These are phyloP conservation scores for Climacteris rufus DNA, from an alignment of 2,113 vertebrate species.

Conservation along the genomic window DNA sequence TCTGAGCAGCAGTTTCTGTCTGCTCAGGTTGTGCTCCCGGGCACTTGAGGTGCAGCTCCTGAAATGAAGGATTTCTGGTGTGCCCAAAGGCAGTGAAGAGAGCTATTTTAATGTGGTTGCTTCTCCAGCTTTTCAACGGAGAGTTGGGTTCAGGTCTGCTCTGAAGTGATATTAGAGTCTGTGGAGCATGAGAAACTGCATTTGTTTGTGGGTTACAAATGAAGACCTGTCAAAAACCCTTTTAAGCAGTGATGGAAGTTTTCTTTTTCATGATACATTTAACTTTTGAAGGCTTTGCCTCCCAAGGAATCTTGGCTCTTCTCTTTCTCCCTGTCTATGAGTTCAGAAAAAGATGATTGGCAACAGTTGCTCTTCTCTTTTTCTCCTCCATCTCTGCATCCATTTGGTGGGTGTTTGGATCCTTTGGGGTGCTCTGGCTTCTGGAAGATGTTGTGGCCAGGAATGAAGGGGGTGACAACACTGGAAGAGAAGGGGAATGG, in stretches of 20 bases:
- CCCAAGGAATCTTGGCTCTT: background rate
- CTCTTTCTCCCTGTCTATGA: background rate
- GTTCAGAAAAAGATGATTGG: background rate
- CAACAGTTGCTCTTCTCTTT: background rate
- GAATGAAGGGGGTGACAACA: background rate
- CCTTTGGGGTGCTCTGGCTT: background rate
- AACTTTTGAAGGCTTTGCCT: conserved; percentile 20
- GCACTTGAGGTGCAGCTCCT: background rate
- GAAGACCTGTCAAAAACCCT: conserved; percentile 61
- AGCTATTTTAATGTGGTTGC: background rate
- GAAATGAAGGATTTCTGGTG: conserved; percentile 47
- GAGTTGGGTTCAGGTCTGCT: background rate
- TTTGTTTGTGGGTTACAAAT: conserved; percentile 59
- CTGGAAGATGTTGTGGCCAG: background rate
- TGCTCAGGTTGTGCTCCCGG: background rate
- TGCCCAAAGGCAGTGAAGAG: background rate
- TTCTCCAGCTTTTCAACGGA: background rate
- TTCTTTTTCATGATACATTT: conserved; percentile 48
- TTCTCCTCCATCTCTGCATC: background rate
- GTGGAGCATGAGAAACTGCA: conserved; percentile 51
- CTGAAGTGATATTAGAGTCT: conserved; percentile 13
- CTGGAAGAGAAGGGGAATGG: background rate
- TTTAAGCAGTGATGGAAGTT: conserved; percentile 39
- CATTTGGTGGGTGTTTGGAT: background rate
- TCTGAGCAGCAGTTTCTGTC: background rate